phyloP scores from a whole-genome alignment of 2,113 vertebrate species.

The Microtus montanus region DNA sequence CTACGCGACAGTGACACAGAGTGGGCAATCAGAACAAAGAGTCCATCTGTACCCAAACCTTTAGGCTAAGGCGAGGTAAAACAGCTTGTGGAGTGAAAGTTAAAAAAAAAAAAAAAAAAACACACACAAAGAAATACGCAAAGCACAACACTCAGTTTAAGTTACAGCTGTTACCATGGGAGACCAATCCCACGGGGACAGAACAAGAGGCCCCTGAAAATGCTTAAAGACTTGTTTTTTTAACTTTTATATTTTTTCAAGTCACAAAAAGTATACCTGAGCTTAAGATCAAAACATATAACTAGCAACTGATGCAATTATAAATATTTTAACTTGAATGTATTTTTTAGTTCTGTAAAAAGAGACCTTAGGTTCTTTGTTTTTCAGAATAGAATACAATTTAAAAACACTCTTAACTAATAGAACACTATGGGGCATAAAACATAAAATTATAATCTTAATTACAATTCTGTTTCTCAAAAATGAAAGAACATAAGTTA shows the following conservation, averaged over 20 bases:
- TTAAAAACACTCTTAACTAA: neutral
- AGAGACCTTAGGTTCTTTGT: conserved; percentile 10
- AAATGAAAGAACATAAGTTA: neutral
- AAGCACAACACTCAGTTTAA: conserved; percentile 81
- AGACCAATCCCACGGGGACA: conserved; percentile 76
- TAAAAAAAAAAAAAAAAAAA: too few relatives aligned
- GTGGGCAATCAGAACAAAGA: too few relatives aligned
- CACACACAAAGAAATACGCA: conserved; percentile 54
- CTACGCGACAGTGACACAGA: too few relatives aligned
- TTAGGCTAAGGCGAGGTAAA: too few relatives aligned
- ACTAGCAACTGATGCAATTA: conserved; percentile 22
- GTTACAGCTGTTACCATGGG: conserved; percentile 81
- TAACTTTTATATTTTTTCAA: conserved; percentile 38
- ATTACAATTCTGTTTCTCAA: neutral
- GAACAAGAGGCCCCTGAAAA: conserved; percentile 52
- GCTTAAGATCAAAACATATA: conserved; percentile 1
- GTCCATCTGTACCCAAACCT: too few relatives aligned
- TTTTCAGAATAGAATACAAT: neutral
- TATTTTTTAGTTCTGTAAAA: conserved; percentile 19
- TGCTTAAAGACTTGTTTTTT: conserved; percentile 9
- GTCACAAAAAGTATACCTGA: neutral
- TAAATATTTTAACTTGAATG: conserved; percentile 8
- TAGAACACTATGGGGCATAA: neutral
- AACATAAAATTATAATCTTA: conserved; percentile 36
- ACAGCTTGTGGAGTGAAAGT: too few relatives aligned